A percentile compares a stretch with the other conserved stretches of the same genome.
Conservation (phyloP, 2,797 vertebrate genomes). For the Rhinogobio ventralis region DNA sequence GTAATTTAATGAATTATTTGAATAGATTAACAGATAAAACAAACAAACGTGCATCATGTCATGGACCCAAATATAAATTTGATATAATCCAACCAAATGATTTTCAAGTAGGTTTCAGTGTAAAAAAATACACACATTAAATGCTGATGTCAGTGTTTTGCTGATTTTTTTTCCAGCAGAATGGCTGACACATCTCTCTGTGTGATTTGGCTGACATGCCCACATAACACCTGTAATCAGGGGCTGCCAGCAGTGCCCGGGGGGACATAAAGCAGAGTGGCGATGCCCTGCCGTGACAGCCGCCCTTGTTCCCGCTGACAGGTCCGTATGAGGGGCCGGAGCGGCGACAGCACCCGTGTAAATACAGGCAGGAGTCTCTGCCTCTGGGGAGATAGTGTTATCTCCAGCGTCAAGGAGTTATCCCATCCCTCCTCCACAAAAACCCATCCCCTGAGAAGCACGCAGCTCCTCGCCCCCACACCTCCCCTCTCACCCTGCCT, state of each 20-base stretch:
- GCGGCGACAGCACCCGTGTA: slow-evolving; percentile 66
- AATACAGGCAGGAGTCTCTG: slow-evolving; percentile 76
- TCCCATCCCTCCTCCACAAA: slow-evolving; percentile 58
- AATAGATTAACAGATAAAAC: neutral
- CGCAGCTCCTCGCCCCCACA: slow-evolving; percentile 37
- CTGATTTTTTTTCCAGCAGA: slow-evolving; percentile 25
- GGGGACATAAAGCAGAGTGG: slow-evolving; percentile 76
- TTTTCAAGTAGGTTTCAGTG: neutral
- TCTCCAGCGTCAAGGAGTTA: slow-evolving; percentile 72
- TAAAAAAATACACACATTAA: neutral
- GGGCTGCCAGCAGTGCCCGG: slow-evolving; percentile 71
- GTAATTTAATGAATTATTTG: neutral
- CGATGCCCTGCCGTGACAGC: slow-evolving; percentile 70
- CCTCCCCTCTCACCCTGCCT: slow-evolving; percentile 21
- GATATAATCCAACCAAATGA: neutral
- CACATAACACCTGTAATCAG: slow-evolving; percentile 79
- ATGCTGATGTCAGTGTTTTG: slow-evolving; percentile 34
- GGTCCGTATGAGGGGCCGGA: slow-evolving; percentile 76
- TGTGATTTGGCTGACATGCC: slow-evolving; percentile 66
- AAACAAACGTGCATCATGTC: neutral
- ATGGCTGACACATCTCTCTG: slow-evolving; percentile 50
- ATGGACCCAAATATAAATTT: neutral
- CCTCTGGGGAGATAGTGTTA: slow-evolving; percentile 83
- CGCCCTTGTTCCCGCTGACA: slow-evolving; percentile 74
- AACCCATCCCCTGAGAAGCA: slow-evolving; percentile 47